Base-by-base conservation (phyloP, 2,888 invertebrate species). In the Megamerina dolium region DNA sequence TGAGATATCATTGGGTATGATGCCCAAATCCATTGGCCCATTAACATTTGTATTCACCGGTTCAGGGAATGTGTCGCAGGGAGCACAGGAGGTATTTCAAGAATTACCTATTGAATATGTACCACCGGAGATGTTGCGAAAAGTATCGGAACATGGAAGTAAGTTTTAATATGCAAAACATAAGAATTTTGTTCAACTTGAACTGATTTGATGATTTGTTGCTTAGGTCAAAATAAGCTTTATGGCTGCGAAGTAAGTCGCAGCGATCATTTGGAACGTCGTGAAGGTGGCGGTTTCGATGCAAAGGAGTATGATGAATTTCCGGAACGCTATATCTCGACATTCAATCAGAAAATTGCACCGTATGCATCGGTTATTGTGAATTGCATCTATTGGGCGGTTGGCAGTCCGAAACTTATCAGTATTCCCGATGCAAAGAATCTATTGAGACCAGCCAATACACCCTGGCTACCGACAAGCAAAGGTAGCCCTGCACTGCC, bases 361-460 rank as follows among this genome's bases (percentile, higher is more conserved):
- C 96, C 99, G 0, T 96, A 94, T 68, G 94, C 96, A 0, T 94
- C 95, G 0, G 92, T 95, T 2, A 84, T 99, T 47, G 80, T 99
- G 33, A 99, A 99, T 67, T 93, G 99, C 20, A 99, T 99, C 59
- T 99, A 97, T 73, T 99, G 96, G 95, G 96, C 95, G 0, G 90
- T 94, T 1, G 91, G 90, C 59, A 90, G 95, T 52, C 99, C 99
- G 0, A 92, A 96, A 64, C 72, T 99, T 21, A 76, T 99, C 40
- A 94, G 96, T 3, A 93, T 99, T 54, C 97, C 99, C 0, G 99
- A 99, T 68, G 97, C 99, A 1, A 99, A 99, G 72, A 85, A 87
- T 58, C 75, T 99, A 3, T 75, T 99, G 16, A 76, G 88, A 36
- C 90, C 94, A 0, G 85, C 89, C 0, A 82, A 88, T 56, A 88